These are phyloP conservation scores for Sebastes fasciatus DNA, from an alignment of 2,113 vertebrate genomes.

Conservation along the genomic window DNA sequence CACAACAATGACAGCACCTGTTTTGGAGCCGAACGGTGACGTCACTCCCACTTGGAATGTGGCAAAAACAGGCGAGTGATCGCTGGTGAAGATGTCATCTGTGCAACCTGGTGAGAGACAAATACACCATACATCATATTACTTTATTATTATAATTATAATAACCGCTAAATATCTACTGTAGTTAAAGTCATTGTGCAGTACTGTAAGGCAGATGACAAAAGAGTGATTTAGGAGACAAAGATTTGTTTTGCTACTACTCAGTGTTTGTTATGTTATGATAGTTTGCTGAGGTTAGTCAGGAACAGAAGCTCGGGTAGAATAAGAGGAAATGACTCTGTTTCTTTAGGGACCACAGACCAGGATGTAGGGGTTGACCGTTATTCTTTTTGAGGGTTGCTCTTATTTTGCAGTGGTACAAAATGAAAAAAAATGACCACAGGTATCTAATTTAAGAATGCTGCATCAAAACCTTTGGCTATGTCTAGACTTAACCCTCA, in stretches of 20 bases:
- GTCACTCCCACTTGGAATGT: constrained; percentile 90
- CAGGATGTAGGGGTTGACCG: constrained; percentile 20
- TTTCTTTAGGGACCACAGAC: constrained; percentile 55
- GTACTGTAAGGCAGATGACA: background rate
- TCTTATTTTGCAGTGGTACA: constrained; percentile 26
- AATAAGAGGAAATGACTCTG: constrained; percentile 69
- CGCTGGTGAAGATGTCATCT: constrained; percentile 90
- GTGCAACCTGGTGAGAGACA: constrained; percentile 86
- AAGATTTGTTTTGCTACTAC: background rate
- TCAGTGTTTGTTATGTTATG: background rate
- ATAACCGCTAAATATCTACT: background rate
- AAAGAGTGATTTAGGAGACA: constrained; percentile 12
- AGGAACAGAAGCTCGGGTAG: constrained; percentile 18
- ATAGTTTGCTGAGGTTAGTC: constrained; percentile 15
- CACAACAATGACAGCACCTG: constrained; percentile 80
- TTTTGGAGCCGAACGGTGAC: constrained; percentile 81
- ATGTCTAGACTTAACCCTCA: background rate
- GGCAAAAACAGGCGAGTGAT: constrained; percentile 92
- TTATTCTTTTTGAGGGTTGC: constrained; percentile 21
- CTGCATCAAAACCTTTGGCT: constrained; percentile 8
- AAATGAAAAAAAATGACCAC: constrained; percentile 4
- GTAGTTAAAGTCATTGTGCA: background rate
- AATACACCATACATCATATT: background rate
- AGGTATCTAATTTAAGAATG: constrained; percentile 32
- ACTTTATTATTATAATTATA: background rate